Percentiles rank a stretch among this genome's conserved stretches.
Conservation (phyloP, 1,140 invertebrate species). For the Drosophila truncata region DNA sequence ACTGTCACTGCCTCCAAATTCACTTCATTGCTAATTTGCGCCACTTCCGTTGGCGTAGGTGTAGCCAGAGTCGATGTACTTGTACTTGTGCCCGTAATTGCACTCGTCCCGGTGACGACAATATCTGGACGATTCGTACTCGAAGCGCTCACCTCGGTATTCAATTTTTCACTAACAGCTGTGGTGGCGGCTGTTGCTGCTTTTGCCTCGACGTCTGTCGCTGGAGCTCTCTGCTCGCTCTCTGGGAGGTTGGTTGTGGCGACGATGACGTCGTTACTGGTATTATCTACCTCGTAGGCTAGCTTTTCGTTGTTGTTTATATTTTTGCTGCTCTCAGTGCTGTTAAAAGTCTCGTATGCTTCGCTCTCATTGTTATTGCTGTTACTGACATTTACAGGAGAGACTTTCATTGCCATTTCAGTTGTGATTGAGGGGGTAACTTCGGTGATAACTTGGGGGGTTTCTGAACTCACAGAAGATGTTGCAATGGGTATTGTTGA, state of each 20-base stretch:
- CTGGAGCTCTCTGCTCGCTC: slow-evolving; percentile 40
- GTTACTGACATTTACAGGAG: slow-evolving; percentile 12
- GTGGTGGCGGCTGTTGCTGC: slow-evolving; percentile 7
- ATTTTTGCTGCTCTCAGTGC: not conserved
- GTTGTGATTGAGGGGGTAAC: slow-evolving; percentile 29
- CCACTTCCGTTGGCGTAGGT: slow-evolving; percentile 61
- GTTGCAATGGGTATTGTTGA: not conserved
- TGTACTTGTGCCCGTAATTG: slow-evolving; percentile 29
- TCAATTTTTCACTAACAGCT: slow-evolving; percentile 70
- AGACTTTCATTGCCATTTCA: slow-evolving; percentile 64
- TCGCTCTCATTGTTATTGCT: not conserved
- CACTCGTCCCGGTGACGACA: not conserved
- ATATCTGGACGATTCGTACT: slow-evolving; percentile 29
- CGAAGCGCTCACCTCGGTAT: slow-evolving; percentile 66
- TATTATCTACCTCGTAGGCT: slow-evolving; percentile 39
- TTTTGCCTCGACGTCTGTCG: slow-evolving; percentile 21
- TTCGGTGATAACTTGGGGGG: slow-evolving; percentile 4
- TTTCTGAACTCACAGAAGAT: slow-evolving; percentile 32
- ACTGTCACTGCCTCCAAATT: slow-evolving; percentile 75
- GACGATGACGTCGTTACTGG: slow-evolving; percentile 36
- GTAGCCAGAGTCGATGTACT: slow-evolving; percentile 32
- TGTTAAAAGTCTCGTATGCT: slow-evolving; percentile 4
- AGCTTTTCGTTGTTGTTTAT: not conserved
- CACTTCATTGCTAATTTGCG: slow-evolving; percentile 83
- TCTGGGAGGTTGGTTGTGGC: slow-evolving; percentile 45